These are phyloP conservation scores for Carassius auratus DNA, from an alignment of 2,113 vertebrate genomes.

Conservation along the genomic window DNA sequence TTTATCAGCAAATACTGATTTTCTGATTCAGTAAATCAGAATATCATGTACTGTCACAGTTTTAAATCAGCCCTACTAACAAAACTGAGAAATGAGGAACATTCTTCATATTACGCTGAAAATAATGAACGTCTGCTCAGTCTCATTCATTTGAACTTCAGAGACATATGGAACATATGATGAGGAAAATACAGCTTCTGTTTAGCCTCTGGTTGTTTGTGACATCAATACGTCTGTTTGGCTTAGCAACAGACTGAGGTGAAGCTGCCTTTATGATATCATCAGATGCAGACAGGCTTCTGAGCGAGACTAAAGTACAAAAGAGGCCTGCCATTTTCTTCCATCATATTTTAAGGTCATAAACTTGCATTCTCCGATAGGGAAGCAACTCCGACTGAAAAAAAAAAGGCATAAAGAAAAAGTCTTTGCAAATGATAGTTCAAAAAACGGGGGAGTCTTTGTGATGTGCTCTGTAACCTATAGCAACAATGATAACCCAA, in stretches of 20 bases:
- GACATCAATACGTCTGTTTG: slow-evolving; percentile 34
- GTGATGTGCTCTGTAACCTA: slow-evolving; percentile 41
- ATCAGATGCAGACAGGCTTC: slow-evolving; percentile 45
- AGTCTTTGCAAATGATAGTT: slow-evolving; percentile 38
- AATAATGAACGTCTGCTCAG: not conserved
- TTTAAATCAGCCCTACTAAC: not conserved
- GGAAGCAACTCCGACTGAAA: not conserved
- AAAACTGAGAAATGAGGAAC: not conserved
- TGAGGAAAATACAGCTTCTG: slow-evolving; percentile 5
- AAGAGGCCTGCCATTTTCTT: slow-evolving; percentile 41
- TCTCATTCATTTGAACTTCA: slow-evolving; percentile 15
- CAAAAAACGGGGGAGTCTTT: slow-evolving; percentile 39
- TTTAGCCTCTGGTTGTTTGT: slow-evolving; percentile 31
- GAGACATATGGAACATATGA: not conserved
- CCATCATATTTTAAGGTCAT: slow-evolving; percentile 41
- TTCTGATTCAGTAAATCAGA: not conserved
- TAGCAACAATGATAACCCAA: slow-evolving; percentile 55
- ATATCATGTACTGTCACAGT: not conserved
- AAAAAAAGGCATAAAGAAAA: not conserved
- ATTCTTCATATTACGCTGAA: slow-evolving; percentile 4
- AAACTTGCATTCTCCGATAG: slow-evolving; percentile 31
- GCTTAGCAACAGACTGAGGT: slow-evolving; percentile 39
- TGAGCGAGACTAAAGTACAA: slow-evolving; percentile 39
- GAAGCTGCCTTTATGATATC: slow-evolving; percentile 48
- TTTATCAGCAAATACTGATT: not conserved